These are phyloP conservation scores for Oryzias melastigma DNA, from an alignment of 2,113 vertebrate genomes.

Conservation along the genomic window DNA sequence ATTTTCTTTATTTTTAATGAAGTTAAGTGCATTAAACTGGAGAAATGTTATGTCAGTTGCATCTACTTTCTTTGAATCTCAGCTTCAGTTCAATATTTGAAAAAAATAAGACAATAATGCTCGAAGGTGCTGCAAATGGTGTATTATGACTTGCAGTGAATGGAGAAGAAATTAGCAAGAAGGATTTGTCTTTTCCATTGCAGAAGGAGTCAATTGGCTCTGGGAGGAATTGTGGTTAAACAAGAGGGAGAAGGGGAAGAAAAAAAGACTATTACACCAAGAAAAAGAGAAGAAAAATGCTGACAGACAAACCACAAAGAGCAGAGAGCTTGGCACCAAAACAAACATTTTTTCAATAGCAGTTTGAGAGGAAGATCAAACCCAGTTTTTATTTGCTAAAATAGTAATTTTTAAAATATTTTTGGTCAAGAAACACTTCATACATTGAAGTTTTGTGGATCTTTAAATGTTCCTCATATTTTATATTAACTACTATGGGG, in stretches of 20 bases:
- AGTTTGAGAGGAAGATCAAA: slow-evolving; percentile 48
- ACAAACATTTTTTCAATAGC: slow-evolving; percentile 33
- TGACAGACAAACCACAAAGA: slow-evolving; percentile 66
- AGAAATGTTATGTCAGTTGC: too few relatives aligned
- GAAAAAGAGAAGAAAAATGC: slow-evolving; percentile 40
- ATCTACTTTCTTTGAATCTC: neutral
- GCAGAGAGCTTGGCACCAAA: slow-evolving; percentile 38
- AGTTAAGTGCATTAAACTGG: too few relatives aligned
- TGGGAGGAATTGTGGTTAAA: slow-evolving; percentile 69
- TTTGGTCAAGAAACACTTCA: too few relatives aligned
- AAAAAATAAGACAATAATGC: slow-evolving; percentile 15
- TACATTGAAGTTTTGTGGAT: too few relatives aligned
- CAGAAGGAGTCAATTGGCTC: slow-evolving; percentile 69
- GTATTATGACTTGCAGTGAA: slow-evolving; percentile 23
- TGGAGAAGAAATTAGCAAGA: slow-evolving; percentile 71
- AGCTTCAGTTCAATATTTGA: slow-evolving; percentile 8
- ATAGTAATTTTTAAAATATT: too few relatives aligned
- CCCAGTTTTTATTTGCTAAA: slow-evolving; percentile 16
- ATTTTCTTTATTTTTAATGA: too few relatives aligned
- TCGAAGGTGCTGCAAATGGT: slow-evolving; percentile 15
- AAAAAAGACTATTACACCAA: slow-evolving; percentile 57
- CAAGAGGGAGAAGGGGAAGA: slow-evolving; percentile 28
- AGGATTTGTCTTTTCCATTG: slow-evolving; percentile 68
- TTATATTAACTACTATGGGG: too few relatives aligned
- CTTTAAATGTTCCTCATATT: too few relatives aligned